These are phyloP conservation scores for Metaphire vulgaris DNA, from an alignment of 1,140 invertebrate genomes.

Conservation along the genomic window DNA sequence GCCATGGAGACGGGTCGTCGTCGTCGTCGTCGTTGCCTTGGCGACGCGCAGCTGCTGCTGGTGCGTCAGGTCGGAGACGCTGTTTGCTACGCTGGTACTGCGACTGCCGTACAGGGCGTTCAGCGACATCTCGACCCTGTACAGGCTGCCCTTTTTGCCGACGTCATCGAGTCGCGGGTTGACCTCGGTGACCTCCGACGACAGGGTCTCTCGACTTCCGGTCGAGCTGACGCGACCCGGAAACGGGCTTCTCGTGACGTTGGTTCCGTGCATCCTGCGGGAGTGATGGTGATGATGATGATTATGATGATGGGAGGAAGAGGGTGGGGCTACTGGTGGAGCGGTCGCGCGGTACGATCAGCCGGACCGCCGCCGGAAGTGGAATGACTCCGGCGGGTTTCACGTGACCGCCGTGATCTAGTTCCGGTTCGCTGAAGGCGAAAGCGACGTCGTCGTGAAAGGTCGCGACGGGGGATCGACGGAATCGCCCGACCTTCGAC, in stretches of 20 bases:
- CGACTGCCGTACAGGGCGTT: background rate
- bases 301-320: background rate
- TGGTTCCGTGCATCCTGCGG: too few species aligned
- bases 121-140: background rate
- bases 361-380: background rate
- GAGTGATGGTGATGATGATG: too few species aligned
- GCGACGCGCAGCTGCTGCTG: too few species aligned
- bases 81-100: background rate
- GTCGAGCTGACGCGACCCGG: background rate
- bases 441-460: background rate
- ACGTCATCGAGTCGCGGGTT: background rate
- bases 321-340: too few species aligned
- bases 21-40: too few species aligned
- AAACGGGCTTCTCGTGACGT: background rate
- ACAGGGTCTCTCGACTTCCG: too few species aligned
- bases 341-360: too few species aligned
- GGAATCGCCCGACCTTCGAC: background rate
- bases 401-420: background rate
- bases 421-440: background rate
- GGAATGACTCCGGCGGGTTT: background rate
- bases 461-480: background rate
- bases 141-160: background rate
- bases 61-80: background rate
- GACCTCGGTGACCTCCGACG: background rate
- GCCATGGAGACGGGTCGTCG: too few species aligned